Conservation (phyloP, 2,888 invertebrate genomes). For the Tachina grossa region DNA sequence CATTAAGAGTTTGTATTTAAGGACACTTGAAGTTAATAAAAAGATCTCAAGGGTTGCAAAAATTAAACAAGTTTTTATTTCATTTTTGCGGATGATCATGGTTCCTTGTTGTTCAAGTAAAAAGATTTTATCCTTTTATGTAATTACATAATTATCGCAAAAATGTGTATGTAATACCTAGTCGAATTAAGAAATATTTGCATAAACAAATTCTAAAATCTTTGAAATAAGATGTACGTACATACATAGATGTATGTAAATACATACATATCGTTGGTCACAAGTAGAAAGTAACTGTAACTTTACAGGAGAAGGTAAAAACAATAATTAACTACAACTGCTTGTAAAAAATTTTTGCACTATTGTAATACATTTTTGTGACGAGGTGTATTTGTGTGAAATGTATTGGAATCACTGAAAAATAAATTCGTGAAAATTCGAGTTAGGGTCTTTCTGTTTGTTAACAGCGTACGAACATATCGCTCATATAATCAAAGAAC, state of each 20-base stretch:
- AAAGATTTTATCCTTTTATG: not conserved
- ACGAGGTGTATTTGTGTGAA: too few relatives aligned
- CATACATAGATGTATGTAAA: not conserved
- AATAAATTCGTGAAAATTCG: too few relatives aligned
- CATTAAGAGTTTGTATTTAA: slow-evolving; percentile 10
- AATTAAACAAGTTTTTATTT: slow-evolving; percentile 28
- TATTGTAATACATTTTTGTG: too few relatives aligned
- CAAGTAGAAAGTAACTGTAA: too few relatives aligned
- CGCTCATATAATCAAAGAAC: too few relatives aligned
- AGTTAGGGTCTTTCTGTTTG: too few relatives aligned
- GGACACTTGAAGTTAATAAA: slow-evolving; percentile 56
- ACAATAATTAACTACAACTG: too few relatives aligned
- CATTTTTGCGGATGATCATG: not conserved
- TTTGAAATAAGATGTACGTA: not conserved
- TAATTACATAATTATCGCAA: slow-evolving; percentile 17
- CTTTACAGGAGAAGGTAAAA: too few relatives aligned
- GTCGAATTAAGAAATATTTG: not conserved
- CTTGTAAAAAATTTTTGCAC: too few relatives aligned
- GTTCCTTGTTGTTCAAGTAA: not conserved
- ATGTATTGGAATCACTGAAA: too few relatives aligned
- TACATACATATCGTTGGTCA: too few relatives aligned
- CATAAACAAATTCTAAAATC: not conserved
- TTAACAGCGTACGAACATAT: too few relatives aligned
- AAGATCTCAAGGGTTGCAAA: slow-evolving; percentile 27
- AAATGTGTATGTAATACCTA: not conserved